Conservation (phyloP, 2,888 invertebrate species). For the Yponomeuta sedellus region DNA sequence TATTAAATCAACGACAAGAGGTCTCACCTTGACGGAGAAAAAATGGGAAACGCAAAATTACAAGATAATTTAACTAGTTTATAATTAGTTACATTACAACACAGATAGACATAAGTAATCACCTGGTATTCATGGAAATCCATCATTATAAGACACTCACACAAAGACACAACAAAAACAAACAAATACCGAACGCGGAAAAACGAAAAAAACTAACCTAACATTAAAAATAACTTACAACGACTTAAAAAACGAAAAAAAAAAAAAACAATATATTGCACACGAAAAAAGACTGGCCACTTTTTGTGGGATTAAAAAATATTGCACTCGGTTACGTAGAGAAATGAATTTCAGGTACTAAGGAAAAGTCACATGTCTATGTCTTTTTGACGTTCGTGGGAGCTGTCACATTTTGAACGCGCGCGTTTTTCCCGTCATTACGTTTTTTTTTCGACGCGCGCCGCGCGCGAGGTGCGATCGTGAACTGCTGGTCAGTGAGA, state of each 20-base stretch:
- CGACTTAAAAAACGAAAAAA: constrained; percentile 32
- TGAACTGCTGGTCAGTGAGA: constrained; percentile 29
- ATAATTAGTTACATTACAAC: constrained; percentile 4
- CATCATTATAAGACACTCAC: constrained; percentile 37
- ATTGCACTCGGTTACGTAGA: constrained; percentile 50
- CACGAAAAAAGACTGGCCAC: constrained; percentile 27
- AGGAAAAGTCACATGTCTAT: constrained; percentile 23
- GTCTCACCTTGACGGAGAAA: background rate
- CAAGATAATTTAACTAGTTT: constrained; percentile 4
- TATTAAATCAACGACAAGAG: background rate
- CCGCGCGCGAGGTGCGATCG: constrained; percentile 33
- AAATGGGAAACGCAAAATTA: background rate
- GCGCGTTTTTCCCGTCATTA: constrained; percentile 19
- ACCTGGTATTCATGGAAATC: constrained; percentile 71
- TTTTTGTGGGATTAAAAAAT: constrained; percentile 27
- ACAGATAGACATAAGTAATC: constrained; percentile 27
- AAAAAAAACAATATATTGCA: constrained; percentile 26
- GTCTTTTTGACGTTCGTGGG: constrained; percentile 16
- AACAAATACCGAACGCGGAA: constrained; percentile 11
- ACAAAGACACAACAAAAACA: constrained; percentile 25
- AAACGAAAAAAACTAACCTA: constrained; percentile 21
- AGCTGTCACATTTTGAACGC: constrained; percentile 21
- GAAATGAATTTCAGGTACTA: constrained; percentile 30
- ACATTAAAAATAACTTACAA: constrained; percentile 21
- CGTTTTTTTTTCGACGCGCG: constrained; percentile 35